phyloP scores from a whole-genome alignment of 1,140 invertebrate genomes.

The Ostrea edulis region DNA sequence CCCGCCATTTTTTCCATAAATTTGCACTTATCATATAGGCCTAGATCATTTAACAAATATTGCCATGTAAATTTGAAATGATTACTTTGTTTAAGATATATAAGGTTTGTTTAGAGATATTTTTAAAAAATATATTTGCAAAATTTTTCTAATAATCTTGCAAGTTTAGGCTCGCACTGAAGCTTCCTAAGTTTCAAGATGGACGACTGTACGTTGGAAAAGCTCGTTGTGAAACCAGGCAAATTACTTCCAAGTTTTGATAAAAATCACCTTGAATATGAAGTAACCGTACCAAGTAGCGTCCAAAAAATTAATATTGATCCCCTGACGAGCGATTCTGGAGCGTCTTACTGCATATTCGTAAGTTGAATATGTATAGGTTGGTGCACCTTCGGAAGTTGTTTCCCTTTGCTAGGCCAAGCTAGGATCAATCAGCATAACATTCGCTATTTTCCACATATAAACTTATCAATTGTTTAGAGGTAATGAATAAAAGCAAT shows the following conservation, averaged over 20 bases:
- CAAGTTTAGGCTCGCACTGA: conserved; percentile 52
- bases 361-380: conserved; percentile 59
- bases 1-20: too few relatives aligned
- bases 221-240: conserved; percentile 76
- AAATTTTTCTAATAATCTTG: not conserved
- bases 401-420: not conserved
- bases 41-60: too few relatives aligned
- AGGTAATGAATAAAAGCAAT: too few relatives aligned
- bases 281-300: conserved; percentile 71
- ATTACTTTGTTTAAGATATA: too few relatives aligned
- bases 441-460: too few relatives aligned
- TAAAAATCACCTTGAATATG: conserved; percentile 72
- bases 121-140: not conserved
- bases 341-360: conserved; percentile 76
- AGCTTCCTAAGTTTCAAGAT: conserved; percentile 81
- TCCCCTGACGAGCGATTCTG: conserved; percentile 73
- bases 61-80: too few relatives aligned
- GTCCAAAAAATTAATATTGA: conserved; percentile 74
- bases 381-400: not conserved
- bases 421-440: not conserved
- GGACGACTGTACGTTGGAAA: conserved; percentile 78
- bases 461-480: too few relatives aligned
- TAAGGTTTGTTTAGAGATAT: not conserved
- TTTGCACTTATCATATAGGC: too few relatives aligned
- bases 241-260: conserved; percentile 74